A percentile compares a stretch with the other conserved stretches of the same genome.
Evolutionary conservation across 1,140 invertebrate genomes (phyloP).

Genomic region (Pomacea maculata): DNA sequence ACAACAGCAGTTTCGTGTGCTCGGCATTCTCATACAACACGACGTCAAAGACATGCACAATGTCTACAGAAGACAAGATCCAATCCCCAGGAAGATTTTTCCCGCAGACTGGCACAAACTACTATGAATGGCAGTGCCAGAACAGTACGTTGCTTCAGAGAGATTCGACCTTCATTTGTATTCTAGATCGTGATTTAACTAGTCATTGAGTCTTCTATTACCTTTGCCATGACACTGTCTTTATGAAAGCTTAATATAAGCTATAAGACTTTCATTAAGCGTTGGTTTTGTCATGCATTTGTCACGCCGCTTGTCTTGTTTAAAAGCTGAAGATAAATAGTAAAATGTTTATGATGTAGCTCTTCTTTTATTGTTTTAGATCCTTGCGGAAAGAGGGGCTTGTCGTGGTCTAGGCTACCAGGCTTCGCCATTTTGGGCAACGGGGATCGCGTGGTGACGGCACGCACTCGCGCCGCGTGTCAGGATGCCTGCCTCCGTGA

Average conservation of each 20-base stretch:
- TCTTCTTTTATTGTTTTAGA: slow-evolving; percentile 24
- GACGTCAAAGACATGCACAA: slow-evolving; percentile 26
- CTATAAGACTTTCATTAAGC: background rate
- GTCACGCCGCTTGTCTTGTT: background rate
- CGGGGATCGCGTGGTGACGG: slow-evolving; percentile 12
- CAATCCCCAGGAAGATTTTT: slow-evolving; percentile 11
- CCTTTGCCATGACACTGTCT: background rate
- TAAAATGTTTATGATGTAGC: background rate
- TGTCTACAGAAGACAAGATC: slow-evolving; percentile 27
- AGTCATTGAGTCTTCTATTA: no score
- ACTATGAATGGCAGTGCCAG: slow-evolving; percentile 47
- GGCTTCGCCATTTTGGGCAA: slow-evolving; percentile 38
- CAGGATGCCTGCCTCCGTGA: slow-evolving; percentile 40
- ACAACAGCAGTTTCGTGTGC: slow-evolving; percentile 23
- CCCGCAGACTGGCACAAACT: background rate
- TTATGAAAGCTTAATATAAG: background rate
- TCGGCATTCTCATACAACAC: slow-evolving; percentile 35
- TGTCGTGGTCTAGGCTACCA: slow-evolving; percentile 29
- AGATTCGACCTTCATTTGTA: no score
- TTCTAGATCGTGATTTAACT: no score
- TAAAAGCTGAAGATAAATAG: background rate
- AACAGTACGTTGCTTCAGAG: slow-evolving; percentile 37
- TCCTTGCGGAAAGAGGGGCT: slow-evolving; percentile 42
- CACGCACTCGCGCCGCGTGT: slow-evolving; percentile 35
- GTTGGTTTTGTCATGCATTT: background rate